Conservation (phyloP, 2,113 vertebrate genomes). For the Irena cyanogastra region DNA sequence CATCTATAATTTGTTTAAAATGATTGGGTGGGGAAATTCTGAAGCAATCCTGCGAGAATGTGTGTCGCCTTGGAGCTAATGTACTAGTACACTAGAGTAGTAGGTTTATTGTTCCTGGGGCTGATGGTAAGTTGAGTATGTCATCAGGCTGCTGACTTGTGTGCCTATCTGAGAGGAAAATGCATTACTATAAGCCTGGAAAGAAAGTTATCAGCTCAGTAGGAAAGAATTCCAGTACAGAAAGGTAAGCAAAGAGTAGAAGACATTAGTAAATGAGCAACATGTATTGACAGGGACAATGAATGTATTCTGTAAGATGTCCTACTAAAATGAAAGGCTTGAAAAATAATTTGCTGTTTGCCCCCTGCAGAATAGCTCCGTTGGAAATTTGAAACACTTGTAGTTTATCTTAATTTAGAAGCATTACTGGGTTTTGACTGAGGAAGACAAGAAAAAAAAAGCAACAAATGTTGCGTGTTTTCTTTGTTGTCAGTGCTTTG, state of each 20-base stretch:
- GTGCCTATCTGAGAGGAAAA: constrained; percentile 25
- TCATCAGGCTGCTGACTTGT: constrained; percentile 67
- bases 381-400: constrained; percentile 6
- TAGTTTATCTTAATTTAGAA: constrained; percentile 40
- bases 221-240: constrained; percentile 69
- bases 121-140: constrained; percentile 68
- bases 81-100: constrained; percentile 58
- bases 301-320: constrained; percentile 57
- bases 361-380: constrained; percentile 11
- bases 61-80: constrained; percentile 46
- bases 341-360: constrained; percentile 40
- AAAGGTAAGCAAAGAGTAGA: constrained; percentile 69
- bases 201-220: constrained; percentile 75
- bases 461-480: neutral
- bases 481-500: neutral
- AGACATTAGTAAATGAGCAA: constrained; percentile 49
- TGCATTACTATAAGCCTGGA: constrained; percentile 53
- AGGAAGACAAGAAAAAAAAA: neutral
- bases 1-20: constrained; percentile 50
- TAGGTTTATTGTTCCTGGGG: constrained; percentile 62
- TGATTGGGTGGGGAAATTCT: constrained; percentile 46
- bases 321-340: constrained; percentile 37
- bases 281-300: constrained; percentile 40
- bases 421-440: neutral
- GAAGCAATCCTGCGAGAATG: constrained; percentile 39